Evolutionary conservation across 2,888 invertebrate species (phyloP).

Genomic region (Pherbina coryleti): DNA sequence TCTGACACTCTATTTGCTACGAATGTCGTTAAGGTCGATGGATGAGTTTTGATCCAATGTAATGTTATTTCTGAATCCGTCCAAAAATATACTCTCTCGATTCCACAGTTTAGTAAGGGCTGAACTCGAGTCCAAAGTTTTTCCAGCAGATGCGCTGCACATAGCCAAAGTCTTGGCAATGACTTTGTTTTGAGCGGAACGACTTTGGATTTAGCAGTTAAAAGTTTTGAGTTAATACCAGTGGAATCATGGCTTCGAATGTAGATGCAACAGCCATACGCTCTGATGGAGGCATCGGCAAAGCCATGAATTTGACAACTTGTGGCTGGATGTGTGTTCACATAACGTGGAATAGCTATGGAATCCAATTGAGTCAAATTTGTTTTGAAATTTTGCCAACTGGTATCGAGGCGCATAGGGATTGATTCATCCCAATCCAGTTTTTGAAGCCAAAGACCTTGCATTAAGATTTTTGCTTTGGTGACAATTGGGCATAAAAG

Average conservation of each 20-base stretch:
- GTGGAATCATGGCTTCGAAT: conserved; percentile 24
- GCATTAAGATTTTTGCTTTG: background rate
- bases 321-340: too few relatives aligned
- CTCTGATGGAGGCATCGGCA: conserved; percentile 28
- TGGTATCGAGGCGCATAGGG: conserved; percentile 37
- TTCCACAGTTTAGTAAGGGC: background rate
- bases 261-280: conserved; percentile 38
- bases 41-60: conserved; percentile 11
- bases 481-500: conserved; percentile 13
- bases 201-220: background rate
- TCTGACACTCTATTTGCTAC: conserved; percentile 20
- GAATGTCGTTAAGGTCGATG: background rate
- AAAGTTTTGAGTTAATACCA: conserved; percentile 14
- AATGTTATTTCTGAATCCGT: background rate
- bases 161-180: background rate
- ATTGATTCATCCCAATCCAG: conserved; percentile 38
- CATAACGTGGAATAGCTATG: conserved; percentile 34
- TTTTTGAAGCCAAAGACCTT: background rate
- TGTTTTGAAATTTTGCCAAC: conserved; percentile 30
- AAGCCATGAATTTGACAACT: too few relatives aligned
- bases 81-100: too few relatives aligned
- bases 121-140: background rate
- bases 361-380: conserved; percentile 31
- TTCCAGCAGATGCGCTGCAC: background rate
- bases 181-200: background rate